Evolutionary conservation across 1,140 invertebrate species (phyloP), one percentile per base, ranked within the genome.

Genomic region (Elymnias hypermnestra): DNA sequence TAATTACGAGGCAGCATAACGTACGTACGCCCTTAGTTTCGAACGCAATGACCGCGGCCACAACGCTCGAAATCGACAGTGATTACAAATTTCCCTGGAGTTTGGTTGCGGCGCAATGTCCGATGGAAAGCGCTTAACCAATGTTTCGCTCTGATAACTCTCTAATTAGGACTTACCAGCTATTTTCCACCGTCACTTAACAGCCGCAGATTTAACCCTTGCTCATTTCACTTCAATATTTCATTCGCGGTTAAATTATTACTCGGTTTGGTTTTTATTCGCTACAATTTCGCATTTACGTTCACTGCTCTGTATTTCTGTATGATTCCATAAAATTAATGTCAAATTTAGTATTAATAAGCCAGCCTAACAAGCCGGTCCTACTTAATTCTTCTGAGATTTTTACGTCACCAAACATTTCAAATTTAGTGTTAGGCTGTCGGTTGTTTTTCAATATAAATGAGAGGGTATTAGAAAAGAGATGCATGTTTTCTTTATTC

Each of bases 71-170:
- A 85, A 85, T 79, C 77, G 75, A 83, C 73, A 85, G 78, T 85
- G 82, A 82, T 85, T 83, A 76, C 75, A 73, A 84, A 83, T 83
- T 84, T 81, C 79, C 82, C 78, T 79, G 68, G 67, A 70, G 72
- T 68, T 70, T 57, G 67, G 58, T 74, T 77, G 70, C 71, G 65
- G 69, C 74, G 77, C 78, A 79, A 81, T 66, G 73, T 75, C 72
- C 73, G 77, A 82, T 85, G 78, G 78, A 83, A 83, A 85, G 82
- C 74, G 75, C 76, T 83, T 82, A 83, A 74, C 78, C 73, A 83
- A 85, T 83, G 79, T 78, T 76, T 53, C 71, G 77, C 77, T 83
- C 82, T 83, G 70, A 85, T 83, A 85, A 85, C 75, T 78, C 66
- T 81, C 65, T 84, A 82, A 85, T 85, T 82, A 76, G 75, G 62